Base-by-base conservation (phyloP, 2,888 invertebrate genomes). In the Drosophila seclusa region DNA sequence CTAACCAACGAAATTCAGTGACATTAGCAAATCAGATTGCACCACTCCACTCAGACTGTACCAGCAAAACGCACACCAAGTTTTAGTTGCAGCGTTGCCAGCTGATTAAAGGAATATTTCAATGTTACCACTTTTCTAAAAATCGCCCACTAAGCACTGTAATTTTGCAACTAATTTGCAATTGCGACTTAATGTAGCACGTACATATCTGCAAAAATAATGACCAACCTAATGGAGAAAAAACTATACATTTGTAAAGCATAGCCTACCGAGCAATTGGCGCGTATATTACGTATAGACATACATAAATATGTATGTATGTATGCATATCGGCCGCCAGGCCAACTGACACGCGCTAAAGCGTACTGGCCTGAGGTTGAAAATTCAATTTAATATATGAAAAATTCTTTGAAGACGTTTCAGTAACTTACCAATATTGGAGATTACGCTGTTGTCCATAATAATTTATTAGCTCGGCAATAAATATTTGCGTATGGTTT, bases 341-440 rank as follows among this genome's bases (percentile, higher is more conserved):
- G 62, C 53, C 65, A 82, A 78, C 68, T 78, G 68, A 74, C 80
- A 80, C 79, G 79, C 79, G 81, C 63, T 78, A 61, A 40, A 42
- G 48, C 72, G 72, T 24, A 87, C 71, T 66, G 60, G 67, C 61
- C 48, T 27, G 67, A 78, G 70, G 87, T 89, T 89, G 87, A 87
- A 87, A 90, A 87, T 84, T 87, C 85, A 87, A 87, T 87, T 87
- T 76, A 68, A 90, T 89, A 83, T 89, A 73, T 31, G 55, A 80
- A 73, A 64, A 29, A 57, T 29, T 27, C 29, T 32, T 21, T 38
- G n/a, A 29, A 2, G 5, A 11, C n/a, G 6, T 27, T 29, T 27
- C 0, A 13, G 10, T 2, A 16, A 78, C 78, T 81, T 68, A 78
- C 78, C 78, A 18, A 66, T 57, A 68, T 53, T 78, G 13, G 78